Evolutionary conservation across 2,888 invertebrate species (phyloP).

Genomic region (Fabriciana adippe): DNA sequence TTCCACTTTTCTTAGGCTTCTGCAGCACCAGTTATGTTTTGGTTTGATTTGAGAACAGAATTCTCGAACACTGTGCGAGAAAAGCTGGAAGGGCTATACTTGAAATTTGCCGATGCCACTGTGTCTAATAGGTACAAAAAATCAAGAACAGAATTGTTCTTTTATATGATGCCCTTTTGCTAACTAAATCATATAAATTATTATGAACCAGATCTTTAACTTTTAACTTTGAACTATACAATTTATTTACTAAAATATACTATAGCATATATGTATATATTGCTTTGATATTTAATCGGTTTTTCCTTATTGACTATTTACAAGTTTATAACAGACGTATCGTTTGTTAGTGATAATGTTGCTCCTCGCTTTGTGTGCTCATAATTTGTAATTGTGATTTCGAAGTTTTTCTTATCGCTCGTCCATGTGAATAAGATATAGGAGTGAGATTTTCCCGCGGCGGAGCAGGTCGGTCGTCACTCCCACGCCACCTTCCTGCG

Average conservation of each 20-base stretch:
- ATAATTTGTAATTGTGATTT: constrained; percentile 35
- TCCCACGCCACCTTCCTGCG: constrained; percentile 74
- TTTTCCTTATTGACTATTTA: constrained; percentile 27
- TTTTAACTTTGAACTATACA: no score
- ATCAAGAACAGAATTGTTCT: no score
- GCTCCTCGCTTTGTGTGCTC: constrained; percentile 18
- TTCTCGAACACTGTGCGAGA: no score
- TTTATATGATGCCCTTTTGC: no score
- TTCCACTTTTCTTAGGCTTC: no score
- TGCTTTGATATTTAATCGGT: background rate
- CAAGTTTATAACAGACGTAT: background rate
- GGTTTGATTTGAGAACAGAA: no score
- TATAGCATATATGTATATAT: background rate
- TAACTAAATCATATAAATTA: no score
- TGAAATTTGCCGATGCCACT: no score
- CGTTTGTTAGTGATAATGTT: constrained; percentile 11
- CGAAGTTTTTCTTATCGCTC: constrained; percentile 38
- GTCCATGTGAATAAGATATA: constrained; percentile 45
- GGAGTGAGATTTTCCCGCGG: constrained; percentile 68
- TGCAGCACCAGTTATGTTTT: no score
- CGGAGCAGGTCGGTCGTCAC: constrained; percentile 58
- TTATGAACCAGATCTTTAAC: no score
- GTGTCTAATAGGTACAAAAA: no score
- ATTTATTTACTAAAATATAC: background rate
- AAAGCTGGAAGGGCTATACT: no score